Conservation (phyloP, 1,140 invertebrate genomes). For the Lordiphosa mommai region DNA sequence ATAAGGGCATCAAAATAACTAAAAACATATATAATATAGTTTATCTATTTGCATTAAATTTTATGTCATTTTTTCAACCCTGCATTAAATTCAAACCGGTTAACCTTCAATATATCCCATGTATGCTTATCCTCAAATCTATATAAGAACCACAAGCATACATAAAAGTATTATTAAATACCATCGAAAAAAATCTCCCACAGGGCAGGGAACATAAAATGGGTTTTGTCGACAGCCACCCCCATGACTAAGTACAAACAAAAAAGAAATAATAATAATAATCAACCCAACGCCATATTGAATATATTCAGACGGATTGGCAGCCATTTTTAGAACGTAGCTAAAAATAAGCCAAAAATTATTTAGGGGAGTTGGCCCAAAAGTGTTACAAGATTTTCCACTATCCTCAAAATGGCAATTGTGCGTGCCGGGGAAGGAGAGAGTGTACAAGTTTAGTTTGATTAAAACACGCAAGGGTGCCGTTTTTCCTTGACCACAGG, state of each 20-base stretch:
- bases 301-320: slow-evolving; percentile 9
- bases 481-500: slow-evolving; percentile 2
- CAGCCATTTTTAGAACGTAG: slow-evolving; percentile 11
- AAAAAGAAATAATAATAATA: slow-evolving; percentile 1
- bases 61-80: too few relatives aligned
- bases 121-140: neutral
- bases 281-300: slow-evolving; percentile 14
- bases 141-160: slow-evolving; percentile 1
- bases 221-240: slow-evolving; percentile 6
- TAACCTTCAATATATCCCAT: too few relatives aligned
- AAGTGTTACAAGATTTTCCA: slow-evolving; percentile 15
- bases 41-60: too few relatives aligned
- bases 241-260: slow-evolving; percentile 6
- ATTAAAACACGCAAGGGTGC: slow-evolving; percentile 11
- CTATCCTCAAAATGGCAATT: slow-evolving; percentile 6
- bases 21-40: too few relatives aligned
- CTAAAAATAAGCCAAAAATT: slow-evolving; percentile 12
- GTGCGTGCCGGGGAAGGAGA: neutral
- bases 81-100: too few relatives aligned
- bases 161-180: slow-evolving; percentile 13
- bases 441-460: slow-evolving; percentile 1
- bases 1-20: too few relatives aligned
- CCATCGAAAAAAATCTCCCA: slow-evolving; percentile 7
- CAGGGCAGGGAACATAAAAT: slow-evolving; percentile 16
- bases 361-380: slow-evolving; percentile 1